These are phyloP conservation scores for Zaprionus capensis DNA, from an alignment of 1,140 invertebrate genomes.

Conservation along the genomic window DNA sequence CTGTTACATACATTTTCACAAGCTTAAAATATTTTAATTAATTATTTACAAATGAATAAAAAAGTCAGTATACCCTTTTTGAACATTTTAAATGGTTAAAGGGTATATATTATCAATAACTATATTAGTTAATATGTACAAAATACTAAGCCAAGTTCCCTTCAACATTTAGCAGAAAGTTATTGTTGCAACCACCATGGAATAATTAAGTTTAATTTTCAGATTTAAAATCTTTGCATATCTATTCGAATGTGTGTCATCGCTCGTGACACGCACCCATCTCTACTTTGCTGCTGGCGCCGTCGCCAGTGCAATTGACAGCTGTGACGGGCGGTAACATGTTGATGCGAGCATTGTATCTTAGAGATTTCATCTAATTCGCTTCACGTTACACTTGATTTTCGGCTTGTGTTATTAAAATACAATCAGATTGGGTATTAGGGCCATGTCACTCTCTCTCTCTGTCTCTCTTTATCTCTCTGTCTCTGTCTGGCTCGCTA, in stretches of 20 bases:
- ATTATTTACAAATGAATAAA: too few species aligned
- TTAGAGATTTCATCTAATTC: conserved; percentile 52
- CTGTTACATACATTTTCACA: too few species aligned
- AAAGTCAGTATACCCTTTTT: too few species aligned
- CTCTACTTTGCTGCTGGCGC: conserved; percentile 1
- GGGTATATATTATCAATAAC: too few species aligned
- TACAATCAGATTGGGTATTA: conserved; percentile 50
- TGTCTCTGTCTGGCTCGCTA: neutral
- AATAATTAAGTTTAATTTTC: neutral
- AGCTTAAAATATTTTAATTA: too few species aligned
- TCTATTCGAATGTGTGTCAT: neutral
- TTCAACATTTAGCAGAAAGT: too few species aligned
- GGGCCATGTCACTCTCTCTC: conserved; percentile 37
- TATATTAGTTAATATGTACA: too few species aligned
- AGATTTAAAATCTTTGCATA: neutral
- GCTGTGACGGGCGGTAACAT: conserved; percentile 54
- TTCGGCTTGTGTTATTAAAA: conserved; percentile 54
- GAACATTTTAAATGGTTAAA: too few species aligned
- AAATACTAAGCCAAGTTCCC: too few species aligned
- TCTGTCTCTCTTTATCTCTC: neutral
- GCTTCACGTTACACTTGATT: conserved; percentile 53
- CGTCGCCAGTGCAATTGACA: conserved; percentile 48
- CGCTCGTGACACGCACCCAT: neutral
- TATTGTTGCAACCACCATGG: too few species aligned
- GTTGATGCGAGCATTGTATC: conserved; percentile 47